Percentiles rank a stretch among this genome's conserved stretches.
Evolutionary conservation across 2,888 invertebrate genomes (phyloP).

Genomic region (Eupeodes luniger): DNA sequence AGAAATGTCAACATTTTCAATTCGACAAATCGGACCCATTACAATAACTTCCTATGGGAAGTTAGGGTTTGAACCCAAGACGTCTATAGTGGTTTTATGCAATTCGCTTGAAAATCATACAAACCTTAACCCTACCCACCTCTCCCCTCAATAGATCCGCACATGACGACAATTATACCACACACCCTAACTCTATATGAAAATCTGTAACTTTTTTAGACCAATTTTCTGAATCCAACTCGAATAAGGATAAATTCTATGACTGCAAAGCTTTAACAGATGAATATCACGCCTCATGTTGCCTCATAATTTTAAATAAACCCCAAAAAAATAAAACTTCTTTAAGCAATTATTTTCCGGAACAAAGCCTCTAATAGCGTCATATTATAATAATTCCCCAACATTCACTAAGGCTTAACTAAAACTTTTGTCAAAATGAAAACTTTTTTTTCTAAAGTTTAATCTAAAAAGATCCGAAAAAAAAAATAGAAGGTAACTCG

Average conservation of each 20-base stretch:
- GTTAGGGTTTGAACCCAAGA: no score
- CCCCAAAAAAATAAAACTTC: not conserved
- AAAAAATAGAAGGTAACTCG: not conserved
- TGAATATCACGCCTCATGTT: slow-evolving; percentile 15
- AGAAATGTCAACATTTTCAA: no score
- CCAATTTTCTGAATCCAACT: not conserved
- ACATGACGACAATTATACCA: no score
- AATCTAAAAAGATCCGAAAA: slow-evolving; percentile 48
- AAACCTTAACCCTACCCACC: no score
- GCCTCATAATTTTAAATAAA: slow-evolving; percentile 37
- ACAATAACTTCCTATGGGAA: no score
- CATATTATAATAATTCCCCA: slow-evolving; percentile 49
- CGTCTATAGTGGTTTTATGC: no score
- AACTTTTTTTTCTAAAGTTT: slow-evolving; percentile 23
- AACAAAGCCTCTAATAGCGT: slow-evolving; percentile 51
- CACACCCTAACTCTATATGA: no score
- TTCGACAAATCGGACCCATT: no score
- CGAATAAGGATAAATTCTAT: not conserved
- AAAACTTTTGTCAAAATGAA: slow-evolving; percentile 49
- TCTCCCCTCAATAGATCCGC: no score
- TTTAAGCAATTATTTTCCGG: slow-evolving; percentile 30
- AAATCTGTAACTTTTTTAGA: no score
- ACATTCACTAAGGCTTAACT: slow-evolving; percentile 27
- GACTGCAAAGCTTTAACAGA: not conserved
- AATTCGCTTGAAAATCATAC: no score